These are phyloP conservation scores for Ellobius talpinus DNA, from an alignment of 2,113 vertebrate species.

Conservation along the genomic window DNA sequence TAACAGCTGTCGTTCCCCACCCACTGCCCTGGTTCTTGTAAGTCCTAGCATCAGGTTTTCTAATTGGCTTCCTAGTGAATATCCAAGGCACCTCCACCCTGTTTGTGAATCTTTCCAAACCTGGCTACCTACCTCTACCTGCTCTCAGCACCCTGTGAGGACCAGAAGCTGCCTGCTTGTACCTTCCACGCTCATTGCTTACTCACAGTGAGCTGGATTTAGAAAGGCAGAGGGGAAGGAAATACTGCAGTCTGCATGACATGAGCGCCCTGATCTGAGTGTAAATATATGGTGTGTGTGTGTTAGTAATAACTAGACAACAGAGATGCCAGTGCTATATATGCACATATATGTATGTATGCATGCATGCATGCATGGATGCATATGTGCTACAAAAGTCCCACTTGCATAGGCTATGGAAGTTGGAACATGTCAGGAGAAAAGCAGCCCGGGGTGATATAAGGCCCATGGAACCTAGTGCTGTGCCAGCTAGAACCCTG, in stretches of 20 bases:
- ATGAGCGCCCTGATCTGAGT: neutral
- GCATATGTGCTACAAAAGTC: constrained; percentile 61
- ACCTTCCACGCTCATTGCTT: neutral
- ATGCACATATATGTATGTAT: neutral
- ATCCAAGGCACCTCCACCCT: neutral
- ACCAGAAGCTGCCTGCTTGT: neutral
- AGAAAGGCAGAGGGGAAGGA: neutral
- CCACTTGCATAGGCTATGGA: constrained; percentile 73
- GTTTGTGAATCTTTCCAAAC: constrained; percentile 43
- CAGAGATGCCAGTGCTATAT: constrained; percentile 53
- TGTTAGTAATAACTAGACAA: constrained; percentile 8
- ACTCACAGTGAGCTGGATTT: neutral
- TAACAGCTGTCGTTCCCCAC: constrained; percentile 63
- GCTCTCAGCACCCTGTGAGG: constrained; percentile 20
- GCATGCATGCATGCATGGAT: neutral
- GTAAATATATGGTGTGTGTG: constrained; percentile 53
- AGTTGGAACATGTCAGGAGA: constrained; percentile 61
- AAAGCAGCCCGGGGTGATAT: neutral
- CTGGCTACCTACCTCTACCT: constrained; percentile 28
- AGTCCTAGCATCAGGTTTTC: constrained; percentile 56
- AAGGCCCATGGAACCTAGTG: neutral
- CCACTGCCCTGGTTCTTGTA: constrained; percentile 42
- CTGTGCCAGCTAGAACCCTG: neutral
- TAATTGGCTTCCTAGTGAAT: constrained; percentile 63
- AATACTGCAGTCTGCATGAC: neutral